Percentiles rank a stretch among this genome's conserved stretches.
phyloP scores from a whole-genome alignment of 2,888 invertebrate species.

The Latrodectus elegans region DNA sequence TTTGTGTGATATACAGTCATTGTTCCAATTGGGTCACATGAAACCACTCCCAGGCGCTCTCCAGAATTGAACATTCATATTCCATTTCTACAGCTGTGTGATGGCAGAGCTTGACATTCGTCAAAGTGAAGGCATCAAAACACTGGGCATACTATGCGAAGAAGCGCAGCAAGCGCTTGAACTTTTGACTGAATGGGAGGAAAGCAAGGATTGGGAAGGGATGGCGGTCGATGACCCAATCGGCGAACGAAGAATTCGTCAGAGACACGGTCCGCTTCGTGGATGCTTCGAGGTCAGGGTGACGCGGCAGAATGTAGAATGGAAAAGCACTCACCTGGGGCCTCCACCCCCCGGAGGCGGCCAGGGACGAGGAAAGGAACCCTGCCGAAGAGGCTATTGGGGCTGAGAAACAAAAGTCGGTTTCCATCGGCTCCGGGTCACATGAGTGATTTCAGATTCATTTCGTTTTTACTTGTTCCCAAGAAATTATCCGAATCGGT shows the following conservation, averaged over 20 bases:
- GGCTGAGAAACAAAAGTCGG: background rate
- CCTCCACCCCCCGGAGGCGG: background rate
- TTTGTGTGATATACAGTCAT: no score
- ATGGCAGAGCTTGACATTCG: no score
- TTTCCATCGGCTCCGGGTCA: background rate
- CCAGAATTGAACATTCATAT: no score
- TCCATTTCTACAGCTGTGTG: no score
- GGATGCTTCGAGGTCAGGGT: slow-evolving; percentile 5
- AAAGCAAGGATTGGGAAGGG: background rate
- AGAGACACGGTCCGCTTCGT: background rate
- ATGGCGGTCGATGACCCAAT: background rate
- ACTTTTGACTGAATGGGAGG: background rate
- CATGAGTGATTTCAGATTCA: background rate
- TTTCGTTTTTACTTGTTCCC: background rate
- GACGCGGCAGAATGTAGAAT: background rate
- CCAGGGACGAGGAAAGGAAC: background rate
- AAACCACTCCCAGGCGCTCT: no score
- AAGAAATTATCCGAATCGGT: background rate
- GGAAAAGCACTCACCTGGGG: slow-evolving; percentile 1
- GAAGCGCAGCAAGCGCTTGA: background rate
- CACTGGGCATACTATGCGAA: no score
- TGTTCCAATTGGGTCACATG: no score
- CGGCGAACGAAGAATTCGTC: background rate
- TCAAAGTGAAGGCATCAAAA: no score
- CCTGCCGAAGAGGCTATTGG: background rate